A percentile compares a stretch with the other conserved stretches of the same genome.
Conservation (phyloP, 2,113 vertebrate species). For the Hemiprocne comata region DNA sequence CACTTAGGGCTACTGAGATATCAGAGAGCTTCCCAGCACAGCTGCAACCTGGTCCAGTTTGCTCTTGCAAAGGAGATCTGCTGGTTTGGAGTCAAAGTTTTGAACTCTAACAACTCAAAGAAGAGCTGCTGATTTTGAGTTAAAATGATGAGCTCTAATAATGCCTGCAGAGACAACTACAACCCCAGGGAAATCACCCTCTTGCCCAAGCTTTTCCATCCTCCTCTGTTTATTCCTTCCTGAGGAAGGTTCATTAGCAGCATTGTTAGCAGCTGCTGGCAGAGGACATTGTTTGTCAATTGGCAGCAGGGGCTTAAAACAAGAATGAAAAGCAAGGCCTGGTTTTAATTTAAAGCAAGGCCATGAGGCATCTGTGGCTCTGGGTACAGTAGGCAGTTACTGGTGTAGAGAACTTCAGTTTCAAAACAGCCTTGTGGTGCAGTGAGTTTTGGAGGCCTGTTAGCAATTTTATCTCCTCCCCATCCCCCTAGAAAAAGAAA, state of each 20-base stretch:
- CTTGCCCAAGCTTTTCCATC: background rate
- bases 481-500: background rate
- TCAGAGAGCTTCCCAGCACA: background rate
- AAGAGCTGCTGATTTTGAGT: background rate
- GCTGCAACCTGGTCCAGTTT: background rate
- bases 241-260: background rate
- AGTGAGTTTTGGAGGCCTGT: background rate
- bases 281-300: background rate
- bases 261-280: slow-evolving; percentile 37
- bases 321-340: background rate
- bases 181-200: background rate
- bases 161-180: background rate
- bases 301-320: background rate
- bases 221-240: background rate
- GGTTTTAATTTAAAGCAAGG: slow-evolving; percentile 3
- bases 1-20: background rate
- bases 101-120: no score
- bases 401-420: background rate
- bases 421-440: background rate
- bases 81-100: background rate
- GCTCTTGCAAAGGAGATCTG: background rate
- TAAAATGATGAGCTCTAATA: background rate
- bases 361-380: background rate
- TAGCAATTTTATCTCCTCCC: background rate
- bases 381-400: background rate